These are phyloP conservation scores for Heterodera schachtii DNA, from an alignment of 1,140 invertebrate species.

Conservation along the genomic window DNA sequence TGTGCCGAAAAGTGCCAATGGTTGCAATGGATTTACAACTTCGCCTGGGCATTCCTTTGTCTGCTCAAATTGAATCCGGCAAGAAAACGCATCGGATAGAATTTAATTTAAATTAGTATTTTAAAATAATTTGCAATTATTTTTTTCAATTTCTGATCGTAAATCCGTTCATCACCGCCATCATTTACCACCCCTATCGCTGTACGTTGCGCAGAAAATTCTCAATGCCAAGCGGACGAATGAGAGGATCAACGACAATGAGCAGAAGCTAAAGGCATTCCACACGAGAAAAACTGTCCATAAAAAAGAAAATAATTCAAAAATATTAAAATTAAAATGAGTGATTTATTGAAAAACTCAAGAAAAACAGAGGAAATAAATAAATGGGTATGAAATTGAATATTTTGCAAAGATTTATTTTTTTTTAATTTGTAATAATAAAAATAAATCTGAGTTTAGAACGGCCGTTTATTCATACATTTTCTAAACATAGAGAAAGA, in stretches of 20 bases:
- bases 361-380: too few species aligned
- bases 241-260: too few species aligned
- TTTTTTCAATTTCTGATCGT: conserved; percentile 12
- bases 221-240: not conserved
- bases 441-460: too few species aligned
- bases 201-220: not conserved
- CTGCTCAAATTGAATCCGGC: conserved; percentile 22
- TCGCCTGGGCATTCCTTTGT: conserved; percentile 4
- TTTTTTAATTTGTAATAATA: too few species aligned
- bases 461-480: too few species aligned
- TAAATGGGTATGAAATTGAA: too few species aligned
- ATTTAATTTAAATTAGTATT: not conserved
- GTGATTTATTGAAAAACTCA: too few species aligned
- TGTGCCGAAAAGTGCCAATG: conserved; percentile 1
- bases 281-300: not conserved
- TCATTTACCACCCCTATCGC: conserved; percentile 22
- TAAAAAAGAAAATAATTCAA: too few species aligned
- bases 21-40: not conserved
- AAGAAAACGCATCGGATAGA: not conserved
- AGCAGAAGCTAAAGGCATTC: too few species aligned
- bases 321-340: too few species aligned
- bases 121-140: not conserved
- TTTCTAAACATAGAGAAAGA: not conserved
- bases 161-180: conserved; percentile 17
- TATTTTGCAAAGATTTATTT: too few species aligned